Percentiles rank a stretch among this genome's conserved stretches.
Evolutionary conservation across 2,888 invertebrate genomes (phyloP).

Genomic region (Lapara coniferarum): DNA sequence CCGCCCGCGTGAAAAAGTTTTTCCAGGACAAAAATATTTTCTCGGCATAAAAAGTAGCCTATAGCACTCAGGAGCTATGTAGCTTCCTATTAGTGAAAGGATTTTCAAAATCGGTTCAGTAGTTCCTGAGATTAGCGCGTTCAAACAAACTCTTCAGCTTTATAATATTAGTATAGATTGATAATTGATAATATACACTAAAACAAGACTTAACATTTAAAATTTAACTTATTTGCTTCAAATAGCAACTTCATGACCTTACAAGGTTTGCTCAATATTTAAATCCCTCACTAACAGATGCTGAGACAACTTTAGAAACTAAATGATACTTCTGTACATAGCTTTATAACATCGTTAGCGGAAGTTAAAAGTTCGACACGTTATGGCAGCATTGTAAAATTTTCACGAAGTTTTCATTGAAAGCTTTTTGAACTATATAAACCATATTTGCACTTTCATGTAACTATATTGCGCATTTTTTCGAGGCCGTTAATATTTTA

Average conservation of each 20-base stretch:
- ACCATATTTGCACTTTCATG: background rate
- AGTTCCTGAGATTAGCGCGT: too few species aligned
- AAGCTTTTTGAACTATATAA: background rate
- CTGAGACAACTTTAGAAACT: background rate
- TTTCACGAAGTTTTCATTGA: background rate
- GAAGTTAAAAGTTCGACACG: constrained; percentile 10
- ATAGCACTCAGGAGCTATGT: too few species aligned
- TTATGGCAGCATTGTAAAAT: background rate
- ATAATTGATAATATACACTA: too few species aligned
- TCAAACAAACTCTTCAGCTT: too few species aligned
- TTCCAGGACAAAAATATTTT: too few species aligned
- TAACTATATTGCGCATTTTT: background rate
- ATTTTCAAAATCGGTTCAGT: too few species aligned
- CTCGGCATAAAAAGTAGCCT: too few species aligned
- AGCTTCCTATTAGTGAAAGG: too few species aligned
- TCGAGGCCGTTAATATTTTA: background rate
- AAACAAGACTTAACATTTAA: too few species aligned
- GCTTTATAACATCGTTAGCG: constrained; percentile 1
- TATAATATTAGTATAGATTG: too few species aligned
- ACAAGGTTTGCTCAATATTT: background rate
- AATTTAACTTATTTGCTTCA: too few species aligned
- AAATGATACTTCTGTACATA: background rate
- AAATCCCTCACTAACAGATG: background rate
- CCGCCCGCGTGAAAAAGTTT: too few species aligned
- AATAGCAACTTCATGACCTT: background rate